These are phyloP conservation scores for Oligia fasciuncula DNA, from an alignment of 2,888 invertebrate species.

Conservation along the genomic window DNA sequence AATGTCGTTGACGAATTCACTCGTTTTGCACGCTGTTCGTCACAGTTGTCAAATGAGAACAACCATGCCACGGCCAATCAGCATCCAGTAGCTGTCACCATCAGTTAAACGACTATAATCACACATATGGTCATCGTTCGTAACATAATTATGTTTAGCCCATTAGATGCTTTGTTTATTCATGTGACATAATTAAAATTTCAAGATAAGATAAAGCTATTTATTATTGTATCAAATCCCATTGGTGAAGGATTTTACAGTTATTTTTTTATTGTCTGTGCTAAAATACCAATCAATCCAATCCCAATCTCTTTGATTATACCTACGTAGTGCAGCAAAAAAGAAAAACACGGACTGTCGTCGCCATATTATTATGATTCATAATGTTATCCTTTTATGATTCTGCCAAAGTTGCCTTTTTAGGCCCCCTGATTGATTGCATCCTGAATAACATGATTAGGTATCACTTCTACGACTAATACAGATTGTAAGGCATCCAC, in stretches of 20 bases:
- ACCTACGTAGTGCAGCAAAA: too few relatives aligned
- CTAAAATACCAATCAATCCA: too few relatives aligned
- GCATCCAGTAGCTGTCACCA: constrained; percentile 48
- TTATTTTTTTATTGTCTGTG: too few relatives aligned
- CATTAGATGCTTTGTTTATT: constrained; percentile 61
- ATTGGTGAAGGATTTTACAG: too few relatives aligned
- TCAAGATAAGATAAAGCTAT: constrained; percentile 39
- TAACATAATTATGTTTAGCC: constrained; percentile 59
- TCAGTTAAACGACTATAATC: constrained; percentile 33
- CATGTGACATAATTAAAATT: constrained; percentile 61
- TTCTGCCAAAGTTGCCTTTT: too few relatives aligned
- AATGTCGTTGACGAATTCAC: constrained; percentile 63
- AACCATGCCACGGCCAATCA: constrained; percentile 66
- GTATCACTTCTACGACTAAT: neutral
- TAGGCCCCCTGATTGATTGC: constrained; percentile 3
- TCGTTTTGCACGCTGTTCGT: constrained; percentile 54
- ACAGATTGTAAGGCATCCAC: neutral
- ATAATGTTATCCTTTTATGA: too few relatives aligned
- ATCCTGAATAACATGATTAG: constrained; percentile 1
- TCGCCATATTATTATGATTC: too few relatives aligned
- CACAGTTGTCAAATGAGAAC: constrained; percentile 57
- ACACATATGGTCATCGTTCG: constrained; percentile 63
- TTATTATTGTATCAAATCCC: neutral
- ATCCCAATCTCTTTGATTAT: too few relatives aligned
- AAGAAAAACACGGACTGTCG: too few relatives aligned